phyloP scores from a whole-genome alignment of 2,888 invertebrate genomes.

The Chloroclystis v-ata region DNA sequence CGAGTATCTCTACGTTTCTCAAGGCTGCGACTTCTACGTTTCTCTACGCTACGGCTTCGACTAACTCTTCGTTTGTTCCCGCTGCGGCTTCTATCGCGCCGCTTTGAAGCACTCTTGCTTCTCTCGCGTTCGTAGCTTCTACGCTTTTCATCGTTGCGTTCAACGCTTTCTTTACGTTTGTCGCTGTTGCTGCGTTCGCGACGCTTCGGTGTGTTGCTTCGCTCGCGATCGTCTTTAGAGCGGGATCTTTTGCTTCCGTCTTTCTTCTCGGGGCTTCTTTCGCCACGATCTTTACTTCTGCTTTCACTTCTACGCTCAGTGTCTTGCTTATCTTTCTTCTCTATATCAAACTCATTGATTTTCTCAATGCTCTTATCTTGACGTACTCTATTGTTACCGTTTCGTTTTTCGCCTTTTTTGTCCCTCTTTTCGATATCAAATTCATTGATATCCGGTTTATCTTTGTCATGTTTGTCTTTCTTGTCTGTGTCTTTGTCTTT shows the following conservation, averaged over 20 bases:
- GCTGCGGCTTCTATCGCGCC: conserved; percentile 11
- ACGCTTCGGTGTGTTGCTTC: conserved; percentile 11
- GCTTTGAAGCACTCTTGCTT: conserved; percentile 11
- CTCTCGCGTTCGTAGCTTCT: conserved; percentile 2
- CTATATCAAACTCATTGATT: conserved; percentile 1
- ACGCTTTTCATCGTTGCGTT: not conserved
- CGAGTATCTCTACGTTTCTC: not conserved
- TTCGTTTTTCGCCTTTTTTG: conserved; percentile 3
- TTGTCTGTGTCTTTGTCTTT: conserved; percentile 6
- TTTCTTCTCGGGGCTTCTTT: not conserved
- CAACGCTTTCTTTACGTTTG: not conserved
- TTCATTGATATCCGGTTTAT: too few species aligned
- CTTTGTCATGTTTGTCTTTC: conserved; percentile 4
- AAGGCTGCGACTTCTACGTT: conserved; percentile 29
- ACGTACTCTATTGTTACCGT: conserved; percentile 11
- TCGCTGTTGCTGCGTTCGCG: conserved; percentile 4
- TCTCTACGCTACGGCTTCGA: conserved; percentile 19
- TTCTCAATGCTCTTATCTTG: conserved; percentile 6
- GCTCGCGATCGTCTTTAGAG: not conserved
- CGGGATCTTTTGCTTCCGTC: not conserved
- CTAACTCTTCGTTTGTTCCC: conserved; percentile 5
- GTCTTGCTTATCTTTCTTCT: conserved; percentile 13
- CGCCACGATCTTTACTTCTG: conserved; percentile 4
- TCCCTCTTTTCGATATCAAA: conserved; percentile 15
- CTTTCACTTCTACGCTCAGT: conserved; percentile 10